phyloP scores from a whole-genome alignment of 2,797 vertebrate genomes.

The Betta splendens region DNA sequence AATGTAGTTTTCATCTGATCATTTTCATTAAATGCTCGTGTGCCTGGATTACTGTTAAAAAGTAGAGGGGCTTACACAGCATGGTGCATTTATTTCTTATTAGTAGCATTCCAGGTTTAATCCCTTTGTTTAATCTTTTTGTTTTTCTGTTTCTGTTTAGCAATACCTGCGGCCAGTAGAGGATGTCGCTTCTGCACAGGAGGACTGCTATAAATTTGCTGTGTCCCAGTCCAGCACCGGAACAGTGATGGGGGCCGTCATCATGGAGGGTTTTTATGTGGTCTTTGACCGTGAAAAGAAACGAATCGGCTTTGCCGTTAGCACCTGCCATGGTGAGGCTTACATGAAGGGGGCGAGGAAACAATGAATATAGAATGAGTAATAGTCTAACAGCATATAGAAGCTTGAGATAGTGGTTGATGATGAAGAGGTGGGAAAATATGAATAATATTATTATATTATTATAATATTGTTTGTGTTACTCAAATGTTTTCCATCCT shows the following conservation, averaged over 20 bases:
- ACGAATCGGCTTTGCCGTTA: slow-evolving; percentile 97
- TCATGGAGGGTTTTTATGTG: slow-evolving; percentile 99
- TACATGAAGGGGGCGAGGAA: not conserved
- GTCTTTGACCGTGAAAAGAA: slow-evolving; percentile 93
- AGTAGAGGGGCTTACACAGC: no score
- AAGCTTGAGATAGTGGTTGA: no score
- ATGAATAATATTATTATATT: not conserved
- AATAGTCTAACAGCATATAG: not conserved
- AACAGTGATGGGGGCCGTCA: slow-evolving; percentile 97
- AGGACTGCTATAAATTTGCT: slow-evolving; percentile 98
- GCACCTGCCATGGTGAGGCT: slow-evolving; percentile 92
- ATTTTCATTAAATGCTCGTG: no score
- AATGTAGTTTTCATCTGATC: slow-evolving; percentile 4
- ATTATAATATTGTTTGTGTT: not conserved
- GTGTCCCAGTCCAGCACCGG: slow-evolving; percentile 97
- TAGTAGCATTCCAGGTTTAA: not conserved
- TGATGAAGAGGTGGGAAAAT: not conserved
- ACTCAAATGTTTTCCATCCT: not conserved
- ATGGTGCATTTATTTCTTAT: not conserved
- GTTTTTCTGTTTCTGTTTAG: slow-evolving; percentile 62
- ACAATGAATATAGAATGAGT: not conserved
- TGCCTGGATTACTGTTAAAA: no score
- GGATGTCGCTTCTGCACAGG: slow-evolving; percentile 93
- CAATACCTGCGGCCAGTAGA: slow-evolving; percentile 98
- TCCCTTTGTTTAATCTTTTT: not conserved